phyloP scores from a whole-genome alignment of 2,888 invertebrate species.

The Megaustenia siamemsis region DNA sequence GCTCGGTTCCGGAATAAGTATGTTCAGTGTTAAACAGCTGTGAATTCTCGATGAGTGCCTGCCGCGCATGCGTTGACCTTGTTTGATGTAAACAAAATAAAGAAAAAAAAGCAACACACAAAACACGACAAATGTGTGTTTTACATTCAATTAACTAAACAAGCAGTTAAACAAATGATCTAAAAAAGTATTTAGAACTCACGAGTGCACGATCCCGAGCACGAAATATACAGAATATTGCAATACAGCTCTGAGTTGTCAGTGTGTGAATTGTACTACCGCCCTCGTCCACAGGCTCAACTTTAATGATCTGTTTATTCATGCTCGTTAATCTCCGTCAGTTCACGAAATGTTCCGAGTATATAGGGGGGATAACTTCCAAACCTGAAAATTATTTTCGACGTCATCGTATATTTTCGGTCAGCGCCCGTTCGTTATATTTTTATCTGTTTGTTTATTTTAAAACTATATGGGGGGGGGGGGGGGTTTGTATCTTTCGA shows the following conservation, averaged over 20 bases:
- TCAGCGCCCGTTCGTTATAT: no score
- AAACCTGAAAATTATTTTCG: no score
- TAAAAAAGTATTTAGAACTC: not conserved
- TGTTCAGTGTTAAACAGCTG: not conserved
- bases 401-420: no score
- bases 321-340: not conserved
- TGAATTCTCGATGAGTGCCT: not conserved
- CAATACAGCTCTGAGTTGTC: not conserved
- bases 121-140: not conserved
- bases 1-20: not conserved
- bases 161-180: not conserved
- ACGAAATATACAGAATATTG: not conserved
- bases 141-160: not conserved
- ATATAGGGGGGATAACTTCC: no score
- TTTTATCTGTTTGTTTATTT: no score
- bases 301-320: not conserved
- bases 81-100: constrained; percentile 6
- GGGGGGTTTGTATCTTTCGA: no score
- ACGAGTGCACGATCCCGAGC: not conserved
- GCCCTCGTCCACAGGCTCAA: not conserved
- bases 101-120: not conserved
- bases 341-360: constrained; percentile 1
- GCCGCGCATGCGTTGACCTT: not conserved
- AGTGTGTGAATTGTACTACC: not conserved
- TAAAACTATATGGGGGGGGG: no score